These are phyloP conservation scores for Orthonyx spaldingii DNA, from an alignment of 2,113 vertebrate genomes.

Conservation along the genomic window DNA sequence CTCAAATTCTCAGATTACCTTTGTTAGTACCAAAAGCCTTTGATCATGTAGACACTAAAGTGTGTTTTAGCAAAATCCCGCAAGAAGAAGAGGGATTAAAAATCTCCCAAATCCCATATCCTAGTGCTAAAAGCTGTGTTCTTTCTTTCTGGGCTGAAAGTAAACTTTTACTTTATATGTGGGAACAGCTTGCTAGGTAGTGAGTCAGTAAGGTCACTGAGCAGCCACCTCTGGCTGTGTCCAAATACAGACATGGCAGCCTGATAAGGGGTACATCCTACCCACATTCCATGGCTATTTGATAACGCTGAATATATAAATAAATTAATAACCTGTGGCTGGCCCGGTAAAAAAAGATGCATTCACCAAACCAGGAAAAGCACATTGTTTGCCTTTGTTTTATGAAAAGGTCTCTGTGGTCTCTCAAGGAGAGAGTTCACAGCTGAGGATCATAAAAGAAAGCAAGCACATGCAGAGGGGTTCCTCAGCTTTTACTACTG, in stretches of 20 bases:
- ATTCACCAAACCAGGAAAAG: background rate
- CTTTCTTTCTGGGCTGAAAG: background rate
- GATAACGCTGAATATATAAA: background rate
- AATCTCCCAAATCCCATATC: background rate
- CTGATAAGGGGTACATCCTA: background rate
- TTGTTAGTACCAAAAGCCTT: background rate
- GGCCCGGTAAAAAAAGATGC: background rate
- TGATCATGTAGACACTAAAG: background rate
- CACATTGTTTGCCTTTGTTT: background rate
- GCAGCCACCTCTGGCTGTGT: background rate
- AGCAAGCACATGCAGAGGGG: background rate
- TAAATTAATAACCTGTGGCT: background rate
- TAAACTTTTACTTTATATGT: background rate
- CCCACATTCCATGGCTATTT: background rate
- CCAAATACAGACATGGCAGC: background rate
- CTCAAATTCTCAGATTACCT: background rate
- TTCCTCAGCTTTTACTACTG: background rate
- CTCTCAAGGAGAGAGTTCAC: background rate
- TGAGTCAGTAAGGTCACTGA: background rate
- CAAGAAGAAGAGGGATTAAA: background rate
- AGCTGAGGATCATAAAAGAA: background rate
- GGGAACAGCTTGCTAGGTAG: background rate
- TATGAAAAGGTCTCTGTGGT: background rate
- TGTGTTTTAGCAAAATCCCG: background rate
- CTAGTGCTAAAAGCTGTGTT: background rate